A percentile compares a stretch with the other conserved stretches of the same genome.
These are phyloP conservation scores for Liasis olivaceus DNA, from an alignment of 2,797 vertebrate species.

Conservation along the genomic window DNA sequence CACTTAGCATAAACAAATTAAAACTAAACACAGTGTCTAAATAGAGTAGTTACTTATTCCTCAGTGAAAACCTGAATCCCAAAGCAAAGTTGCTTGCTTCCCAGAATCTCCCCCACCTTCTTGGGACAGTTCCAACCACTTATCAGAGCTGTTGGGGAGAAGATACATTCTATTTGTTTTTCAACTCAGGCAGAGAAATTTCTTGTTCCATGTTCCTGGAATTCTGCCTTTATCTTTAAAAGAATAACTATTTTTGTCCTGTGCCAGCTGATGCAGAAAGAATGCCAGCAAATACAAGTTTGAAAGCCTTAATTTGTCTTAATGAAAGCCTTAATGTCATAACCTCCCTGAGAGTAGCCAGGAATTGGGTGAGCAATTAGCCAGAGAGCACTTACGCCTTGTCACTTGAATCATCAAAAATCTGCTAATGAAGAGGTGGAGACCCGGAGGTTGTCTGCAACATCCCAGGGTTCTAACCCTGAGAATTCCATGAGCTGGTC, in stretches of 20 bases:
- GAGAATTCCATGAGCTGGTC: background rate
- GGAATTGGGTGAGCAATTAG: too few relatives aligned
- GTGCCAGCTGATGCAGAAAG: background rate
- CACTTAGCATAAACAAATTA: background rate
- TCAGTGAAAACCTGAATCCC: background rate
- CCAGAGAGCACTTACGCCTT: too few relatives aligned
- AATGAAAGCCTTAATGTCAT: background rate
- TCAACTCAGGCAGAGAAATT: background rate
- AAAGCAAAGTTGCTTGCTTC: background rate
- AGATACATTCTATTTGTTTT: background rate
- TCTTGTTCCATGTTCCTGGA: background rate
- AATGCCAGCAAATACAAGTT: background rate
- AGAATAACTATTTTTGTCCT: background rate
- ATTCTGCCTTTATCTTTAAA: background rate
- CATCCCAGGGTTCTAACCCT: background rate
- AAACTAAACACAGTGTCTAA: background rate
- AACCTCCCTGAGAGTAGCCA: background rate
- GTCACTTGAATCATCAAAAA: too few relatives aligned
- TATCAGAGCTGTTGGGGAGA: background rate
- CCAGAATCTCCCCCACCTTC: background rate
- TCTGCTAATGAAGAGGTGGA: too few relatives aligned
- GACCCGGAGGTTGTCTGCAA: too few relatives aligned
- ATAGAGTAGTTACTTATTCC: background rate
- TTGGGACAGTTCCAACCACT: background rate
- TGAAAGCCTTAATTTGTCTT: background rate